Percentiles rank a stretch among this genome's conserved stretches.
Evolutionary conservation across 2,113 vertebrate species (phyloP).

Genomic region (Stigmatopora argus): DNA sequence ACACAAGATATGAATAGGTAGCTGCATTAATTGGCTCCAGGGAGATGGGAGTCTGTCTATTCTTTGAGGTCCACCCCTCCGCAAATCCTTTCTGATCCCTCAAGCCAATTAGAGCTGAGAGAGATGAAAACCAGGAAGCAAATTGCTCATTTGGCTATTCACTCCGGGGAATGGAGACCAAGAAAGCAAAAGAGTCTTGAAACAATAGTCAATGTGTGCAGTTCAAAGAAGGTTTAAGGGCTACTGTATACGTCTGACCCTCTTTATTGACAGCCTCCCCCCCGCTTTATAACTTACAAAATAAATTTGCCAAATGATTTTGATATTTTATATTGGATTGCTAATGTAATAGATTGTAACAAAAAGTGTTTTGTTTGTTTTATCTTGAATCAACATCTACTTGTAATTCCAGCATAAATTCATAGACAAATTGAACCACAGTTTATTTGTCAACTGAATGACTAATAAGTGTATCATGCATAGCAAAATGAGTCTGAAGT

Average conservation of each 20-base stretch:
- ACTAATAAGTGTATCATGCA: background rate
- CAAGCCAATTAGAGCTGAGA: conserved; percentile 47
- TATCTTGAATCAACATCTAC: background rate
- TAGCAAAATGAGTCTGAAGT: no score
- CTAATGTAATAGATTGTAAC: background rate
- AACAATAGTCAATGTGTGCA: background rate
- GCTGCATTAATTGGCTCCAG: conserved; percentile 13
- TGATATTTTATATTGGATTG: background rate
- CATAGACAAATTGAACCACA: background rate
- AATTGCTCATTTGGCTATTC: conserved; percentile 44
- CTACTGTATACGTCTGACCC: background rate
- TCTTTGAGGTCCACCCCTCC: conserved; percentile 30
- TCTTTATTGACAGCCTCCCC: background rate
- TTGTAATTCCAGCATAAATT: background rate
- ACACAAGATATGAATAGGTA: conserved; percentile 9
- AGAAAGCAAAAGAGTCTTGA: background rate
- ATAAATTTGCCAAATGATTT: background rate
- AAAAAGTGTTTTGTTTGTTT: background rate
- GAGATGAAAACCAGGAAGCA: conserved; percentile 37
- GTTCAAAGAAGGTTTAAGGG: background rate
- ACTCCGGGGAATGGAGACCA: conserved; percentile 23
- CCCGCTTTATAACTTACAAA: background rate
- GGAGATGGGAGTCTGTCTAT: conserved; percentile 1
- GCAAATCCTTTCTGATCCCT: conserved; percentile 43
- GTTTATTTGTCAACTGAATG: background rate